phyloP scores from a whole-genome alignment of 2,797 vertebrate genomes.

The Pangasius mekongensis region DNA sequence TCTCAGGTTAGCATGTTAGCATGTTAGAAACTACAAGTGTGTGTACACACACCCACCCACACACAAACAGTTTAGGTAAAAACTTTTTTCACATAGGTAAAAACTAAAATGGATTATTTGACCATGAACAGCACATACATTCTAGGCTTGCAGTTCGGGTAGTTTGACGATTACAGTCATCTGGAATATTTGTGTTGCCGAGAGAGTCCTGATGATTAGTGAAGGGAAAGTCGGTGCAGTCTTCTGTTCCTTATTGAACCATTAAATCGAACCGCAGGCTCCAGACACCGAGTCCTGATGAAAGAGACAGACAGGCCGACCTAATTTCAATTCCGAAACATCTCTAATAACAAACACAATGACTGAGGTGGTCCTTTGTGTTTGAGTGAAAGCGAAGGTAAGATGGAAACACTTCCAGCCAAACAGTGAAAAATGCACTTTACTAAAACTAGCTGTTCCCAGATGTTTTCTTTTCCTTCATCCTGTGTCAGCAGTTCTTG shows the following conservation, averaged over 20 bases:
- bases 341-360: conserved; percentile 12
- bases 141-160: background rate
- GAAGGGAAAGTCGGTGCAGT: background rate
- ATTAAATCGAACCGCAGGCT: conserved; percentile 26
- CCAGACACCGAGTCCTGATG: conserved; percentile 20
- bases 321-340: conserved; percentile 28
- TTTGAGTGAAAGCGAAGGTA: background rate
- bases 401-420: conserved; percentile 2
- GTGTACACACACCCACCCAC: no score
- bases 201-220: conserved; percentile 31
- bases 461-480: background rate
- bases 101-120: background rate
- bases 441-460: conserved; percentile 8
- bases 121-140: background rate
- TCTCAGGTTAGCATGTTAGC: background rate
- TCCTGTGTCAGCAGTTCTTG: background rate
- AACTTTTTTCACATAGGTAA: no score
- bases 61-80: background rate
- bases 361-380: background rate
- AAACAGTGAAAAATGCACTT: background rate
- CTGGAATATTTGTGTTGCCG: conserved; percentile 32
- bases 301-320: conserved; percentile 2
- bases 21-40: no score
- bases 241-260: conserved; percentile 38
- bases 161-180: background rate